These are phyloP conservation scores for Chromis chromis DNA, from an alignment of 2,797 vertebrate species.

Conservation along the genomic window DNA sequence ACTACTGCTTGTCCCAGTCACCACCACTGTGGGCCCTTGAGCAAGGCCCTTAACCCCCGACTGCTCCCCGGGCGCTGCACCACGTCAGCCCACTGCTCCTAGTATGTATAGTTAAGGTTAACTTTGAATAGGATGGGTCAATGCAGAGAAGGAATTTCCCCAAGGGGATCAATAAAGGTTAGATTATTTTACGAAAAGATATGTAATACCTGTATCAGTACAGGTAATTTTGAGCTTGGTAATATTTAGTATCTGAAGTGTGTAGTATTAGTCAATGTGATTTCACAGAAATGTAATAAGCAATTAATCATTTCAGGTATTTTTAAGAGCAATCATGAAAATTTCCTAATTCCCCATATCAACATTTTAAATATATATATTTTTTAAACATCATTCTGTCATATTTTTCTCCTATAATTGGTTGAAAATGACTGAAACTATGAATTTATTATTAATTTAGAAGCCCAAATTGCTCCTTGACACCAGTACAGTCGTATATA, in stretches of 20 bases:
- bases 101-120: no score
- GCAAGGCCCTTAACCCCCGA: no score
- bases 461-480: background rate
- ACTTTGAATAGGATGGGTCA: no score
- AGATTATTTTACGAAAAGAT: background rate
- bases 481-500: background rate
- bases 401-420: background rate
- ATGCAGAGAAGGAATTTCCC: no score
- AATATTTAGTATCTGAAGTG: background rate
- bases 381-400: background rate
- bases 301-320: background rate
- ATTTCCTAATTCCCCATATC: no score
- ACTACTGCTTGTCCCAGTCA: no score
- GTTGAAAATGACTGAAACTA: background rate
- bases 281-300: background rate
- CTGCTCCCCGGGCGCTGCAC: no score
- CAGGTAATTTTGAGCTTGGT: background rate
- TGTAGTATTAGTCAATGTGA: background rate
- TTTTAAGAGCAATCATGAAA: background rate
- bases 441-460: background rate
- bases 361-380: no score
- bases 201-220: background rate
- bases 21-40: no score
- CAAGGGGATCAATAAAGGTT: no score
- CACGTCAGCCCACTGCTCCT: no score